A percentile compares a stretch with the other conserved stretches of the same genome.
Conservation (phyloP, 2,797 vertebrate genomes). For the Pelochelys cantorii region DNA sequence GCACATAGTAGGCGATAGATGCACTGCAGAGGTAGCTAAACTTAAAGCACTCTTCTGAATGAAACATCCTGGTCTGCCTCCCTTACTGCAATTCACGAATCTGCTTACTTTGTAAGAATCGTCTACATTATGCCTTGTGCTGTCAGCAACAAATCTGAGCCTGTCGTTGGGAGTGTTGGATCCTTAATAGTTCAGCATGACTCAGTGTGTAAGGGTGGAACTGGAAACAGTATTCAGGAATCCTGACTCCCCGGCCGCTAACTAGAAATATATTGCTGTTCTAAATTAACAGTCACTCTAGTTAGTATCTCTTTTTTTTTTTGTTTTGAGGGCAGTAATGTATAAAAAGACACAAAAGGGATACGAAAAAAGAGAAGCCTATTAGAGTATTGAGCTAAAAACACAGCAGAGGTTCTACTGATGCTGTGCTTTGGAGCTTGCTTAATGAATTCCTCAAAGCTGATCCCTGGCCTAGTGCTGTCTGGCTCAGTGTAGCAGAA, state of each 20-base stretch:
- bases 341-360: background rate
- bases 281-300: background rate
- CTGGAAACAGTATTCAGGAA: background rate
- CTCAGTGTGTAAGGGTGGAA: background rate
- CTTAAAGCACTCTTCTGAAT: constrained; percentile 11
- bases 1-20: background rate
- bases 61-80: background rate
- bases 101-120: background rate
- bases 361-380: background rate
- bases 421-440: background rate
- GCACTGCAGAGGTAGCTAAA: background rate
- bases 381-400: background rate
- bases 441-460: background rate
- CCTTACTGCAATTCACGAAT: background rate
- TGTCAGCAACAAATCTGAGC: background rate
- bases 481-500: background rate
- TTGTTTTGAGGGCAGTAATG: background rate
- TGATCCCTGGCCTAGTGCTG: background rate
- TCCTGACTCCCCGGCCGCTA: background rate
- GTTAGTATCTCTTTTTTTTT: background rate
- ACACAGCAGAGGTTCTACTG: background rate
- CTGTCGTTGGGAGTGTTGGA: background rate
- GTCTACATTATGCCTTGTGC: background rate
- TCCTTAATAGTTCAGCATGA: background rate
- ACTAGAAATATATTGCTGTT: background rate